Percentiles rank a stretch among this genome's conserved stretches.
Conservation (phyloP, 2,113 vertebrate genomes). For the Halcyon malimbica region DNA sequence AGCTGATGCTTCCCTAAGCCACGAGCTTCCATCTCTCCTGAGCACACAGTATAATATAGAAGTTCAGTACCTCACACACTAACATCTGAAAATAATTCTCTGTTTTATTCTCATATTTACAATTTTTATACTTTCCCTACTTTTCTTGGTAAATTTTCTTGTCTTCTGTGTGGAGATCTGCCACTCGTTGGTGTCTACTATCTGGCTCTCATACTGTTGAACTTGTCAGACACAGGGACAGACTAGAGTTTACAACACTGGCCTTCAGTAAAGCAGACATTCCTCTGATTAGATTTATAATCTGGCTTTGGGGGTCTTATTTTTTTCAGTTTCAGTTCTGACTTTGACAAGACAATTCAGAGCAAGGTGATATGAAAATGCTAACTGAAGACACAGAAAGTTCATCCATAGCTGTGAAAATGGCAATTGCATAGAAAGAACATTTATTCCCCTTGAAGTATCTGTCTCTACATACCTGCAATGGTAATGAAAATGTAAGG, state of each 20-base stretch:
- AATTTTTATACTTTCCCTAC: neutral
- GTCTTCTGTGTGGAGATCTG: neutral
- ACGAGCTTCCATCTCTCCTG: neutral
- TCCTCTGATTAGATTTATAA: neutral
- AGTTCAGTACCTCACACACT: neutral
- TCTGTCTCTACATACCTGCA: neutral
- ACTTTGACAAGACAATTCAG: neutral
- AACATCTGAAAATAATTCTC: neutral
- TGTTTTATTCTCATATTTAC: neutral
- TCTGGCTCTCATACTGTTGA: neutral
- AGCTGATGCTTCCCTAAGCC: neutral
- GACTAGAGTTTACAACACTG: neutral
- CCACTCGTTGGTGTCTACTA: neutral
- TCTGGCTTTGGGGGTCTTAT: neutral
- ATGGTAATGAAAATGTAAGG: neutral
- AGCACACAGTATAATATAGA: neutral
- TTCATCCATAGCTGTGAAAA: neutral
- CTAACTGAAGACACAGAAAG: neutral
- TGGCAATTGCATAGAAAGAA: neutral
- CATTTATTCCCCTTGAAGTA: neutral
- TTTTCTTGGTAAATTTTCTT: neutral
- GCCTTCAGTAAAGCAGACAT: neutral
- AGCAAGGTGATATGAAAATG: neutral
- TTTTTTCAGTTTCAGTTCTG: neutral
- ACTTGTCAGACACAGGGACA: neutral